These are phyloP conservation scores for Leptinotarsa haldemani DNA, from an alignment of 2,888 invertebrate genomes.

Conservation along the genomic window DNA sequence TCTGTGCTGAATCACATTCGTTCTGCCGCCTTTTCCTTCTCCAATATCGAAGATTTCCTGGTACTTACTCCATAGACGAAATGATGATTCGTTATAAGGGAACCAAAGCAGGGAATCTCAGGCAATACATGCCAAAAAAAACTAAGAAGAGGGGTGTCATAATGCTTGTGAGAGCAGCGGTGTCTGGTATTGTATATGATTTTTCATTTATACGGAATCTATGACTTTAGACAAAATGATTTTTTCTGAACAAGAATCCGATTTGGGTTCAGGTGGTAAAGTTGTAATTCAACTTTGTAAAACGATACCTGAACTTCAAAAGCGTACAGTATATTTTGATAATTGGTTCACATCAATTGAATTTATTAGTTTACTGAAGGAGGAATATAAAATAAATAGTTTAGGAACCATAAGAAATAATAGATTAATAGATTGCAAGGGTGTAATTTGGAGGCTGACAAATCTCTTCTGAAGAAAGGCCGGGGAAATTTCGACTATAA, in stretches of 20 bases:
- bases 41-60: too few species aligned
- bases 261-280: conserved; percentile 24
- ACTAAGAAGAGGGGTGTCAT: background rate
- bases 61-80: conserved; percentile 30
- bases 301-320: conserved; percentile 20
- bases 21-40: too few species aligned
- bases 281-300: conserved; percentile 26
- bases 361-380: background rate
- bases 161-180: conserved; percentile 15
- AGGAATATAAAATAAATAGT: conserved; percentile 1
- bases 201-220: conserved; percentile 16
- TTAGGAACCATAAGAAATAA: conserved; percentile 11
- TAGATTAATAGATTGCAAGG: conserved; percentile 2
- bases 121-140: background rate
- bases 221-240: conserved; percentile 23
- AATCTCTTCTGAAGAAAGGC: background rate
- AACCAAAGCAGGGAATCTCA: conserved; percentile 27
- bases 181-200: conserved; percentile 17
- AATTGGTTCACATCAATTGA: conserved; percentile 17
- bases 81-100: conserved; percentile 33
- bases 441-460: conserved; percentile 10
- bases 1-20: too few species aligned
- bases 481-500: conserved; percentile 38
- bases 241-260: conserved; percentile 26
- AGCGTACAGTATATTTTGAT: conserved; percentile 22